Base-by-base conservation (phyloP, 2,888 invertebrate species). In the Pseudococcus longispinus region DNA sequence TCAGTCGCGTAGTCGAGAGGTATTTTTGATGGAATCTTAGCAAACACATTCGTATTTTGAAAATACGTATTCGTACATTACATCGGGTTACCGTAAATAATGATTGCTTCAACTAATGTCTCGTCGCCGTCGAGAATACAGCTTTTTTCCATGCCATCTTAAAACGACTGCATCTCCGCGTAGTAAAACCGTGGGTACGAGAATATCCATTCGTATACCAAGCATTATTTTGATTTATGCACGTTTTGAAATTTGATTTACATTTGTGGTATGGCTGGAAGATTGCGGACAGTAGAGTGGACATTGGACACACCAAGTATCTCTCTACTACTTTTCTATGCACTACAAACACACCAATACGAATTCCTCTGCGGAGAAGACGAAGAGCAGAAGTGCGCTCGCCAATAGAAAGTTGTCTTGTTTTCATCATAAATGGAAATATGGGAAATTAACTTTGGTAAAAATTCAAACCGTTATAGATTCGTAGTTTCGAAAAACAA, bases 381-480 rank as follows among this genome's bases (percentile, higher is more conserved):
- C 51, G 51, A 51, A 15, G n/a, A 13, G 15, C 51, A 18, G 51
- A 51, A n/a, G 6, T n/a, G 23, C 65, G 65, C 65, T 11, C 23
- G 13, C 26, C 65, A 11, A 65, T 65, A 65, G 65, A 65, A 65
- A 65, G 65, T 65, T 65, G 65, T 65, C 65, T 65, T 26, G 65
- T 65, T 65, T 26, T 65, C 65, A 26, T 65, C 65, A 26, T 65
- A 65, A 65, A 65, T 20, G 65, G 65, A 26, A 65, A 65, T 65
- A 65, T 65, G 26, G 65, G 65, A 65, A 65, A 65, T 65, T 65
- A 65, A 26, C 65, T 65, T 65, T 65, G 65, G 65, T 65, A 65
- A 65, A 65, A 65, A 65, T 65, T 65, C 65, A 65, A 65, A 65
- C 26, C 65, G 65, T 65, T 65, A 65, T 65, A 65, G 65, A 65